A percentile compares a stretch with the other conserved stretches of the same genome.
Evolutionary conservation across 1,140 invertebrate species (phyloP).

Genomic region (Nephila pilipes): DNA sequence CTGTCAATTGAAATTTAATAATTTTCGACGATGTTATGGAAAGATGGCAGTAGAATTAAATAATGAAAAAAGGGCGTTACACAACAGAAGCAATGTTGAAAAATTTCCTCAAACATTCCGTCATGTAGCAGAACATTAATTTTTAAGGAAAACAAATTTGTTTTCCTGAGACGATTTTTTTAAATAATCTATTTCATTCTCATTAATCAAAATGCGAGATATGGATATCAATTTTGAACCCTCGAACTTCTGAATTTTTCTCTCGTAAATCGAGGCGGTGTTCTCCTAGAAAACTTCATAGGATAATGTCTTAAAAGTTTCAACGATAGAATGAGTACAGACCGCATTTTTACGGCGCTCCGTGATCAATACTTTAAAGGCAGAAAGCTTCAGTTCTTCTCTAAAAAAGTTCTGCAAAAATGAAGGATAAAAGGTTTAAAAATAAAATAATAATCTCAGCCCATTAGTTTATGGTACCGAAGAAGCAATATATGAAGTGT

Average conservation of each 20-base stretch:
- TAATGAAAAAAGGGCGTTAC: no score
- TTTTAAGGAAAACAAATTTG: no score
- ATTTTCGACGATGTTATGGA: no score
- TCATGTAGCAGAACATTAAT: no score
- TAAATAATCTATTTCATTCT: not conserved
- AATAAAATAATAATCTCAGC: conserved; percentile 52
- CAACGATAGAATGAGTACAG: not conserved
- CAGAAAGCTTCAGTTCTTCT: not conserved
- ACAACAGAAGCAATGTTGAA: no score
- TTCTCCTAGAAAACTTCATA: not conserved
- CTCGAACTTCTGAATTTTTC: not conserved
- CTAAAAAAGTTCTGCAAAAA: conserved; percentile 22
- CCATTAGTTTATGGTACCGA: conserved; percentile 45
- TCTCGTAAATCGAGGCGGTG: not conserved
- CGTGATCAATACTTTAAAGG: conserved; percentile 30
- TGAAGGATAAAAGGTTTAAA: not conserved
- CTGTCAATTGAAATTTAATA: no score
- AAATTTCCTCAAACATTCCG: no score
- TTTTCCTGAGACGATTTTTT: not conserved
- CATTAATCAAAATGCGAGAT: not conserved
- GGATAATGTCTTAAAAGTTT: not conserved
- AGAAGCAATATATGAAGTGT: conserved; percentile 63
- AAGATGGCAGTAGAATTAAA: no score
- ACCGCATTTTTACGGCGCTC: not conserved
- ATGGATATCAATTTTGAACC: not conserved